A percentile compares a stretch with the other conserved stretches of the same genome.
phyloP scores from a whole-genome alignment of 2,113 vertebrate genomes.

The Clarias magur region DNA sequence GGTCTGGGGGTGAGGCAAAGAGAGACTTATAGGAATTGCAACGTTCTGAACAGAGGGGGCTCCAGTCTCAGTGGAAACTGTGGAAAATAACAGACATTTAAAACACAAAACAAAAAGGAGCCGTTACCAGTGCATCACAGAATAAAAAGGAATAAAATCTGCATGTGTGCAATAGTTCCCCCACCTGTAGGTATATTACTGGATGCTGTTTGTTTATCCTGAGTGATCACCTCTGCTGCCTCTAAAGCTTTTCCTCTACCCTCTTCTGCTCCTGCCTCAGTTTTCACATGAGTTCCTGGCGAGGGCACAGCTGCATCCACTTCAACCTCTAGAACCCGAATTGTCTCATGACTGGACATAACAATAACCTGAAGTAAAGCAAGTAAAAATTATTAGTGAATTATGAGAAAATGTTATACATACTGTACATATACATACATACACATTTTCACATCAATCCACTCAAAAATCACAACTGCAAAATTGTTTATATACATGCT shows the following conservation, averaged over 20 bases:
- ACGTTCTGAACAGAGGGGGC: conserved; percentile 63
- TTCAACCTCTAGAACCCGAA: conserved; percentile 90
- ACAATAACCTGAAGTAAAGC: conserved; percentile 83
- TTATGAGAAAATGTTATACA: neutral
- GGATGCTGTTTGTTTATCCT: conserved; percentile 47
- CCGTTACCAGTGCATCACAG: neutral
- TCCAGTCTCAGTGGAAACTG: conserved; percentile 58
- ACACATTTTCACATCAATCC: too few relatives aligned
- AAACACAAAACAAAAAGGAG: neutral
- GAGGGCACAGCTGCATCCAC: conserved; percentile 79
- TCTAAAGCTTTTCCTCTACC: conserved; percentile 47
- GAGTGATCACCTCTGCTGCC: conserved; percentile 48
- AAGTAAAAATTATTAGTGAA: neutral
- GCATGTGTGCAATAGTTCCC: neutral
- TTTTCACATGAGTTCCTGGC: conserved; percentile 71
- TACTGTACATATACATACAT: too few relatives aligned
- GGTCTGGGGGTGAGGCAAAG: conserved; percentile 67
- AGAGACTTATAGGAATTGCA: conserved; percentile 64
- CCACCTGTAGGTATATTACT: conserved; percentile 32
- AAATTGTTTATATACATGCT: neutral
- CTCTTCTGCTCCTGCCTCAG: conserved; percentile 56
- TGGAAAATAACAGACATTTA: conserved; percentile 35
- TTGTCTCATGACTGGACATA: conserved; percentile 95
- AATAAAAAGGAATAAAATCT: neutral
- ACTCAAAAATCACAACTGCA: too few relatives aligned